phyloP scores from a whole-genome alignment of 2,113 vertebrate species.

The Porphyrio hochstetteri region DNA sequence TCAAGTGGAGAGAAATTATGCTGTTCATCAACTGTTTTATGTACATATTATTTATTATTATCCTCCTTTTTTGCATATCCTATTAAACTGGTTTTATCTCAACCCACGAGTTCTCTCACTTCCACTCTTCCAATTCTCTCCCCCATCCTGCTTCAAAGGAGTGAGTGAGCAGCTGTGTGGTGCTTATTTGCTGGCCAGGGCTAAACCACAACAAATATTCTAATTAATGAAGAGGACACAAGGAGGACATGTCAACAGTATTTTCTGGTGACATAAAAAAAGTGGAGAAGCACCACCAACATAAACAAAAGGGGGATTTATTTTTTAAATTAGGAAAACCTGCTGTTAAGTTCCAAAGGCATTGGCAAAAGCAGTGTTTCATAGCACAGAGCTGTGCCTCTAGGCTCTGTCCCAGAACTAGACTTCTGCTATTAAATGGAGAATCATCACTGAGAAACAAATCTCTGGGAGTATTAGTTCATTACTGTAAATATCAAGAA shows the following conservation, averaged over 20 bases:
- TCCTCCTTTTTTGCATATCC: too few species aligned
- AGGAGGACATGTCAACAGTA: neutral
- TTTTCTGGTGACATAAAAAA: neutral
- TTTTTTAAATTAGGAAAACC: neutral
- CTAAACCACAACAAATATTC: too few species aligned
- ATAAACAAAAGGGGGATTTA: neutral
- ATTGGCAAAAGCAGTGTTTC: neutral
- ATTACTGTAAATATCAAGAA: neutral
- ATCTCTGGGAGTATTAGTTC: neutral
- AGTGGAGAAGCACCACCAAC: neutral
- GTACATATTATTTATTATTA: too few species aligned
- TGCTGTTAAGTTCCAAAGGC: neutral
- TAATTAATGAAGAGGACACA: neutral
- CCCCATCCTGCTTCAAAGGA: too few species aligned
- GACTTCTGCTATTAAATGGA: neutral
- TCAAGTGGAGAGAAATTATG: too few species aligned
- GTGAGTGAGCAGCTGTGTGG: too few species aligned
- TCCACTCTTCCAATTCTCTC: too few species aligned
- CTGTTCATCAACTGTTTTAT: too few species aligned
- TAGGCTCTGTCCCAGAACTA: neutral
- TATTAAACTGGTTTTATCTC: too few species aligned
- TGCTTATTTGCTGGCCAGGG: too few species aligned
- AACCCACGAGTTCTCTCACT: too few species aligned
- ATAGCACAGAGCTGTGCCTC: neutral
- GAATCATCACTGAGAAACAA: neutral